Evolutionary conservation across 2,113 vertebrate genomes (phyloP).

Genomic region (Notarius lentiginosus): DNA sequence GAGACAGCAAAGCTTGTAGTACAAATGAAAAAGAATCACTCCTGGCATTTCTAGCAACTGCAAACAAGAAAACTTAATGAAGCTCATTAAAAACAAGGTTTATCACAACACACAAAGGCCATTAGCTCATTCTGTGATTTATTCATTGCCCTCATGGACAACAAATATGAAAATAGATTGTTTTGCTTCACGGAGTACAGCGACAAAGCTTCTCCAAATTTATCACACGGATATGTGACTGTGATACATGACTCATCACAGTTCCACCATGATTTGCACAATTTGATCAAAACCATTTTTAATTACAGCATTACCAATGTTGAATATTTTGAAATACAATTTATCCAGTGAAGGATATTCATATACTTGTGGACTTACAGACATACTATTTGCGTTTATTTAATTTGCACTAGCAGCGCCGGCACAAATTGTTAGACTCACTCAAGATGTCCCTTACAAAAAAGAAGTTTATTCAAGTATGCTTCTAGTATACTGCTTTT

Average conservation of each 20-base stretch:
- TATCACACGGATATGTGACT: neutral
- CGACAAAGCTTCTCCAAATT: constrained; percentile 1
- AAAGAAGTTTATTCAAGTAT: too few species aligned
- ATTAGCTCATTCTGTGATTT: constrained; percentile 48
- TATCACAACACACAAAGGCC: constrained; percentile 52
- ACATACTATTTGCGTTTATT: neutral
- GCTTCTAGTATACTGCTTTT: too few species aligned
- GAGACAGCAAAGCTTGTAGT: constrained; percentile 14
- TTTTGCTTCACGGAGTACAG: constrained; percentile 17
- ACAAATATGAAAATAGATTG: constrained; percentile 49
- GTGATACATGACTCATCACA: neutral
- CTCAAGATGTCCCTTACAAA: too few species aligned
- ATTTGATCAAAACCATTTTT: neutral
- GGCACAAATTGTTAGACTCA: too few species aligned
- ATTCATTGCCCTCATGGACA: constrained; percentile 49
- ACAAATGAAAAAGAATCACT: constrained; percentile 54
- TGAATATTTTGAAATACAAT: neutral
- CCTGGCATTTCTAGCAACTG: constrained; percentile 45
- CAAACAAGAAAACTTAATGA: constrained; percentile 53
- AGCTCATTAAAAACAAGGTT: constrained; percentile 56
- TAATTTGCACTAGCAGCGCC: too few species aligned
- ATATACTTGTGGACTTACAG: neutral
- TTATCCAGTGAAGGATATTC: neutral
- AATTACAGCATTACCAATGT: neutral
- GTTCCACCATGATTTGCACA: neutral